Base-by-base conservation (phyloP, 1,140 invertebrate genomes). In the Thalassaphorura encarpata region DNA sequence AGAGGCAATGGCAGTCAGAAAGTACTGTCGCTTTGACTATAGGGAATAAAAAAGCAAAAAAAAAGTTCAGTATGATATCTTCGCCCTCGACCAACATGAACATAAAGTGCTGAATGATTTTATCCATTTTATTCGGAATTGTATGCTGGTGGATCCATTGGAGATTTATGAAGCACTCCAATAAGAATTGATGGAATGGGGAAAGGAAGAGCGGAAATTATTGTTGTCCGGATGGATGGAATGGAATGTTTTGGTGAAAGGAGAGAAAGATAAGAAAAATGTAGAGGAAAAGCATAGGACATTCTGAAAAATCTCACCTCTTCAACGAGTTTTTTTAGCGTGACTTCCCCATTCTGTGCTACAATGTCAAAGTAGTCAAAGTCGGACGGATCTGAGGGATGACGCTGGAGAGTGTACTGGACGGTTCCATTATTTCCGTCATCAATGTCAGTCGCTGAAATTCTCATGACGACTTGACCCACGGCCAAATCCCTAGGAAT, bases 361-460 rank as follows among this genome's bases (percentile, higher is more conserved):
- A 87, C 84, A 56, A 91, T 86, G 45, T 74, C 75, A 67, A 91
- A 90, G 69, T 86, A 89, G 3, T 77, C 74, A 36, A 74, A 70
- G 65, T 85, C 83, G 4, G 70, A 66, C 1, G 68, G 61, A 18
- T 52, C 51, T 8, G 39, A 29, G 6, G 71, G 76, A 61, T 76
- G 78, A 8, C 75, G 67, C 26, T 79, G 70, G 29, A 88, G 69
- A 53, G 77, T 78, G 66, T 82, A 83, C 6, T 69, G 67, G 3
- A 91, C 78, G 58, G 82, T 80, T 31, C 85, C 87, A 73, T 90
- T 90, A 64, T 85, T 81, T 8, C 87, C 85, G 67, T 89, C 85
- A 68, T 91, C 88, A 55, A 88, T 83, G 70, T 91, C 88, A 15
- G 86, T 89, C 2, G 88, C 87, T 36, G 87, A 87, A 67, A 90